phyloP scores from a whole-genome alignment of 35 echinoderm and acorn worm genomes.

The Anneissia japonica region DNA sequence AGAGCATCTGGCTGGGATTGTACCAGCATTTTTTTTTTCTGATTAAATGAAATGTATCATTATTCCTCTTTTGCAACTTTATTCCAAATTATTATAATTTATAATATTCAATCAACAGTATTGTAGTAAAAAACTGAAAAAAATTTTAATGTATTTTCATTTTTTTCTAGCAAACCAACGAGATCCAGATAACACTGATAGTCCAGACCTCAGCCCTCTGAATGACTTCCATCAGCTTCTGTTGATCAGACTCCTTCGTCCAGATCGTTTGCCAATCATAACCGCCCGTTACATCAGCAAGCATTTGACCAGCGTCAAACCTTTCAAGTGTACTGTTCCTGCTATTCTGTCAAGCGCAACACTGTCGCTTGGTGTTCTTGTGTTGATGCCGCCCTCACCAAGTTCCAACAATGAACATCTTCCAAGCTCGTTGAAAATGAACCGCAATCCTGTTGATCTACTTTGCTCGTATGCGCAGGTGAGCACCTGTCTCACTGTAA shows the following conservation, averaged over 20 bases:
- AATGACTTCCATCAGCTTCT: conserved; percentile 94
- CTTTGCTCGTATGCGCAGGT: conserved; percentile 71
- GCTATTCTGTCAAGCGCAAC: conserved; percentile 52
- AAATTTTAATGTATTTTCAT: too few relatives aligned
- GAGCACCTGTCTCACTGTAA: not conserved
- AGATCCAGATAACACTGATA: not conserved
- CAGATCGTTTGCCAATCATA: conserved; percentile 60
- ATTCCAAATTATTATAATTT: too few relatives aligned
- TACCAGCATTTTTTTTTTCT: too few relatives aligned
- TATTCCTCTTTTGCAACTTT: too few relatives aligned
- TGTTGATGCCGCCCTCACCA: conserved; percentile 77
- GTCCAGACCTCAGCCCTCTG: conserved; percentile 67
- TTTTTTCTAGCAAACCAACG: not conserved
- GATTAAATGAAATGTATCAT: not conserved
- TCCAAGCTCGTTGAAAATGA: conserved; percentile 53
- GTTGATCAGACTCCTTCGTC: conserved; percentile 64
- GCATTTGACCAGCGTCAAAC: conserved; percentile 80
- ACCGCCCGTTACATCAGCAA: conserved; percentile 50
- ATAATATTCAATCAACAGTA: too few relatives aligned
- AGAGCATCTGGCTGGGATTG: too few relatives aligned
- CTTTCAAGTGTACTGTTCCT: conserved; percentile 42
- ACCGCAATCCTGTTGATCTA: conserved; percentile 36
- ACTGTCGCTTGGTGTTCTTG: conserved; percentile 53
- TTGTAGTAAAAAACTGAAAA: too few relatives aligned
- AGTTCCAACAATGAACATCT: conserved; percentile 50